A percentile compares a stretch with the other conserved stretches of the same genome.
These are phyloP conservation scores for Drosophila ercepeae DNA, from an alignment of 1,140 invertebrate species.

Conservation along the genomic window DNA sequence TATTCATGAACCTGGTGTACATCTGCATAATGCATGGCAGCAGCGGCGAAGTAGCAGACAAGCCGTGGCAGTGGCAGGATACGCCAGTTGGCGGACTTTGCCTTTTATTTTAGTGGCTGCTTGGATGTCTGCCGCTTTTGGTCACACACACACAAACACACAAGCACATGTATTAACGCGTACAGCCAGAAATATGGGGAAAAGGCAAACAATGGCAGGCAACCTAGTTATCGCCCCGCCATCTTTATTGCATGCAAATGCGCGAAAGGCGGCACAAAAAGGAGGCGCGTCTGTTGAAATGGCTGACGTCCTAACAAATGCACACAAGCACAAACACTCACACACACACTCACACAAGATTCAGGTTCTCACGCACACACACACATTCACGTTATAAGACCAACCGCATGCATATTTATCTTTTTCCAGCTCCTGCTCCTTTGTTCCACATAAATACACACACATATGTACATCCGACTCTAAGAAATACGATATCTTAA, in stretches of 20 bases:
- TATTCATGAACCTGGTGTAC: conserved; percentile 80
- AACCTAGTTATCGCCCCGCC: conserved; percentile 79
- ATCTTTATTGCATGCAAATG: conserved; percentile 82
- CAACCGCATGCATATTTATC: conserved; percentile 80
- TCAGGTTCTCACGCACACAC: background rate
- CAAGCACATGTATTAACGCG: conserved; percentile 7
- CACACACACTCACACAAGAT: background rate
- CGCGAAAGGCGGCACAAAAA: conserved; percentile 71
- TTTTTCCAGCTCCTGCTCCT: conserved; percentile 52
- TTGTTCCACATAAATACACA: conserved; percentile 37
- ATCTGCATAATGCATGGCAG: conserved; percentile 79
- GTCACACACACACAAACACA: conserved; percentile 41
- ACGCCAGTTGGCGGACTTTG: conserved; percentile 69
- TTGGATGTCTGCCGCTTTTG: conserved; percentile 57
- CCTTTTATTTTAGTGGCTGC: conserved; percentile 77
- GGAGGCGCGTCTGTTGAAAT: conserved; percentile 74
- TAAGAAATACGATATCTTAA: conserved; percentile 81
- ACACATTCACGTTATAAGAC: conserved; percentile 59
- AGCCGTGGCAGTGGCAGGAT: conserved; percentile 62
- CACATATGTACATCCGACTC: conserved; percentile 15
- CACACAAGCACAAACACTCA: conserved; percentile 29
- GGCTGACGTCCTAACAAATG: conserved; percentile 55
- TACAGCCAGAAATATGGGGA: conserved; percentile 56
- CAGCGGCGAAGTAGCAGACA: conserved; percentile 42
- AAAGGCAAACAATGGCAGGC: conserved; percentile 79